Evolutionary conservation across 1,140 invertebrate species (phyloP), one percentile per base, ranked within the genome.

Genomic region (Brachionus sp.): DNA sequence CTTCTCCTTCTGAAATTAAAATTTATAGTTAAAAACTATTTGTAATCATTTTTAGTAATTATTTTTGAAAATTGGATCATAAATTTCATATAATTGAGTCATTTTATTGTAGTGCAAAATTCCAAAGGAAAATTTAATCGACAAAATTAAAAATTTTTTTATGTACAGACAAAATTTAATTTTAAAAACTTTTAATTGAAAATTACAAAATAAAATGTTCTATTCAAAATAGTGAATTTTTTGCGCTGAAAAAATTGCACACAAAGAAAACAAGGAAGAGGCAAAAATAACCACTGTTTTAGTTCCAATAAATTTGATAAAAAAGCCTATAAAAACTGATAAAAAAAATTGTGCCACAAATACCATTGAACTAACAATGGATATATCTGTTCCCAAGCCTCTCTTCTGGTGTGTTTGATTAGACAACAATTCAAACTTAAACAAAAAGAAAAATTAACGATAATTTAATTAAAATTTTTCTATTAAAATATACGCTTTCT

Each of bases 261-360:
- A 94, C 19, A 93, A 93, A 6, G 94, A 93, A 0, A 97, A 89
- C 70, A 92, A 90, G 57, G 94, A 92, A 0, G 95, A 93, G 0
- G 94, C 93, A 16, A 91, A 91, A 0, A 95, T 93, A 29, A 98
- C 94, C 0, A 94, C 93, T 10, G 87, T 89, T 0, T 94, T 95
- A n/a, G 94, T 94, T 0, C 93, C 92, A 1, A 91, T 87, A 1
- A 90, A 84, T 53, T 92, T 92, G 1, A 97, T 93, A 62, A 97
- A 93, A 5, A 92, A 92, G 0, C 96, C 95, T 91, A 97, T 93
- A 84, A 92, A 93, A 53, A 94, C 90, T 0, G 95, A 96, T 3
- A 97, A 90, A 9, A 95, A 90, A 85, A 97, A 95, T 89, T 98
- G 96, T 0, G 95, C 95, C 50, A 97, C 90, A 88, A 97, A 98